Base-by-base conservation (phyloP, 2,797 vertebrate species). In the Tiaroga cobitis region DNA sequence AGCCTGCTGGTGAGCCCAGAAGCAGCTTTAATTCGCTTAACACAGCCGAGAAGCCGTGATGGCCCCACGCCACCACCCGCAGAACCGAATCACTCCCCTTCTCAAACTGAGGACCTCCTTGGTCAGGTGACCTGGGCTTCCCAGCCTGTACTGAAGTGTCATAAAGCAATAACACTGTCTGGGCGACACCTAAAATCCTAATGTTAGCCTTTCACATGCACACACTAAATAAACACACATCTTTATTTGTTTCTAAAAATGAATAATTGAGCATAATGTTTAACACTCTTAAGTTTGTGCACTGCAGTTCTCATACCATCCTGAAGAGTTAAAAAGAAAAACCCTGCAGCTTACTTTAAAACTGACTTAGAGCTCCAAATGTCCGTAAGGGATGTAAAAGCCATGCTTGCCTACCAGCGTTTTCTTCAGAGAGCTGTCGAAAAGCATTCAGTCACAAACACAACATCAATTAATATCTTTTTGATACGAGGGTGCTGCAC, bases 351-450 rank as follows among this genome's bases (percentile, higher is more conserved):
- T 78, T 51, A 69, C 61, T 85, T 69, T 87, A 26, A 65, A 83
- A 74, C 81, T 67, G 69, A 54, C 49, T 73, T 51, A 8, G n/a
- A 83, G 77, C 61, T 61, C 78, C 80, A 87, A 73, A 79, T 81
- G 81, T 89, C 43, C 70, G 69, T 49, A 41, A 81, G 96, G 95
- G 96, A 96, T 95, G 95, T 96, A 96, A 97, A 97, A 97, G 96
- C 96, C 96, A 96, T 97, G 96, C 95, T 96, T 96, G 94, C 94
- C 95, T 96, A 95, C 95, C 96, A 95, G 95, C 96, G 95, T 95
- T 96, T 95, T 93, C 94, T 95, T 94, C 95, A 95, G 94, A 94
- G 94, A 96, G 95, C 95, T 94, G 96, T 94, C 95, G 94, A 95
- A 95, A 95, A 95, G 94, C 94, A 94, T 96, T 95, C 96, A 95